Evolutionary conservation across 2,113 vertebrate genomes (phyloP).

Genomic region (Nothocercus nigrocapillus): DNA sequence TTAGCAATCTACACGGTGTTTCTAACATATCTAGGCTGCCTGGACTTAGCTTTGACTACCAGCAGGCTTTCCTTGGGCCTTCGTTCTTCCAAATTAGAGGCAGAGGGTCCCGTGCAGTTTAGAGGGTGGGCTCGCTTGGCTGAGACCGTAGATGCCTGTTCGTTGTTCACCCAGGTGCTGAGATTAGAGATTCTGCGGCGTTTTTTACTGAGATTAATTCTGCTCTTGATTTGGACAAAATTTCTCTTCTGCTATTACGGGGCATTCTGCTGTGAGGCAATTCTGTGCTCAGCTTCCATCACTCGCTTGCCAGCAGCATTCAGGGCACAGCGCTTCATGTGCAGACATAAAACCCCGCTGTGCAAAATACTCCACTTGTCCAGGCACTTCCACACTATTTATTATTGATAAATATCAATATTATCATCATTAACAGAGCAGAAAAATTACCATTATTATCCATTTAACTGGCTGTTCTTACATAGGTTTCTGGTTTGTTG

Average conservation of each 20-base stretch:
- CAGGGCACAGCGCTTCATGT: not conserved
- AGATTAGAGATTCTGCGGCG: conserved; percentile 31
- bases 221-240: conserved; percentile 5
- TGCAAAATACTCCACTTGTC: conserved; percentile 54
- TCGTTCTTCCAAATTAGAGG: not conserved
- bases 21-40: not conserved
- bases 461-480: conserved; percentile 2
- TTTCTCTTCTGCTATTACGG: not conserved
- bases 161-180: not conserved
- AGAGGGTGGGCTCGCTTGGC: not conserved
- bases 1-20: not conserved
- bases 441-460: conserved; percentile 60
- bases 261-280: conserved; percentile 44
- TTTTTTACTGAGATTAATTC: conserved; percentile 34
- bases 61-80: not conserved
- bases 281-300: conserved; percentile 53
- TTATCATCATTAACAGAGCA: conserved; percentile 55
- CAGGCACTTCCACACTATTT: conserved; percentile 19
- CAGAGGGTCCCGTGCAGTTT: rapidly evolving
- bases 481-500: not conserved
- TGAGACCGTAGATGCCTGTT: not conserved
- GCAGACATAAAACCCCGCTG: conserved; percentile 53
- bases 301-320: conserved; percentile 6
- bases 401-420: conserved; percentile 70
- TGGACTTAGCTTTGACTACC: not conserved